Evolutionary conservation across 2,888 invertebrate species (phyloP).

Genomic region (Neoascia interrupta): DNA sequence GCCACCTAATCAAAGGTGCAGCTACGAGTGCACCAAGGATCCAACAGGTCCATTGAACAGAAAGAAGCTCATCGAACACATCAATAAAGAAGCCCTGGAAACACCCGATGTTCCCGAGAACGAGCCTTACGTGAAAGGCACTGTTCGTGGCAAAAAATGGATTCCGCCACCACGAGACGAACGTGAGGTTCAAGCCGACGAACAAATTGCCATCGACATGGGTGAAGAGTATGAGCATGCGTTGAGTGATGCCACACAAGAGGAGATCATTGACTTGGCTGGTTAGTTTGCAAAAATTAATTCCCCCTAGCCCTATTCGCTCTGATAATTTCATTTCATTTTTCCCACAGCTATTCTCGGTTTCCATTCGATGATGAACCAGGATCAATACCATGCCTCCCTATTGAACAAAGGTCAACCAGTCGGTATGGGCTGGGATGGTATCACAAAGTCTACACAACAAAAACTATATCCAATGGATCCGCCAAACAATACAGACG

Average conservation of each 20-base stretch:
- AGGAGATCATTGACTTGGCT: constrained; percentile 99
- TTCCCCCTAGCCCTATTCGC: constrained; percentile 16
- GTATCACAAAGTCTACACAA: constrained; percentile 95
- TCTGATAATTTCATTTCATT: background rate
- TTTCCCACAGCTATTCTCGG: constrained; percentile 91
- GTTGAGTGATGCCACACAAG: constrained; percentile 92
- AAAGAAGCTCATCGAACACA: constrained; percentile 96
- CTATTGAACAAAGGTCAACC: constrained; percentile 94
- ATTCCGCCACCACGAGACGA: constrained; percentile 87
- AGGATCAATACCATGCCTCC: constrained; percentile 99
- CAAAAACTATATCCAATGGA: constrained; percentile 95
- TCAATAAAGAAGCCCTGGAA: constrained; percentile 98
- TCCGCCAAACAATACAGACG: constrained; percentile 97
- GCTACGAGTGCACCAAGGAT: constrained; percentile 96
- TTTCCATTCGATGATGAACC: constrained; percentile 99
- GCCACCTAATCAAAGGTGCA: constrained; percentile 96
- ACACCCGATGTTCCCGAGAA: constrained; percentile 98
- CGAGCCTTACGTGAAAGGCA: constrained; percentile 95
- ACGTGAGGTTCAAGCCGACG: constrained; percentile 90
- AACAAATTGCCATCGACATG: constrained; percentile 95
- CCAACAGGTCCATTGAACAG: constrained; percentile 97
- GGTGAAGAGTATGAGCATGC: constrained; percentile 97
- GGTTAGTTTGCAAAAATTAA: constrained; percentile 81
- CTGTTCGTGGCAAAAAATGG: constrained; percentile 95
- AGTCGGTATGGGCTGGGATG: constrained; percentile 94